Conservation (phyloP, 2,113 vertebrate genomes). For the Odocoileus virginianus region DNA sequence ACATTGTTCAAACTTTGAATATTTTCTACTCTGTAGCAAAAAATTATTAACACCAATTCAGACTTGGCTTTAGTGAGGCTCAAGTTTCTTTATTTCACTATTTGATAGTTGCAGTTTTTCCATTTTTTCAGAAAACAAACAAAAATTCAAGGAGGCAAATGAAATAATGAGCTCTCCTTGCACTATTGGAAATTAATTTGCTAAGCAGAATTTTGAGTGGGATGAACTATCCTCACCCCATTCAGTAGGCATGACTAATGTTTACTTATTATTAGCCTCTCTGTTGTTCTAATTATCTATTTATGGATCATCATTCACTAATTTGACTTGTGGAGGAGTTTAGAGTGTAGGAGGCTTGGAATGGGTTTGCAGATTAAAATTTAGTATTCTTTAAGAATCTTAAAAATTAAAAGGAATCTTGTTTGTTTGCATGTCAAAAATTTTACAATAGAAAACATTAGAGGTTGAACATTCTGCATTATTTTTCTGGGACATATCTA, state of each 20-base stretch:
- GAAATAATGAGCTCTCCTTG: neutral
- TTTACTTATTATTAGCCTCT: constrained; percentile 65
- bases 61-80: neutral
- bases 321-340: constrained; percentile 53
- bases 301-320: constrained; percentile 64
- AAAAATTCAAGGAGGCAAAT: constrained; percentile 10
- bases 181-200: constrained; percentile 54
- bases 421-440: neutral
- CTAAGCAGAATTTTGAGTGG: constrained; percentile 45
- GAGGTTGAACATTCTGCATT: neutral
- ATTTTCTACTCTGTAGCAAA: neutral
- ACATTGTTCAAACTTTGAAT: neutral
- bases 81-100: neutral
- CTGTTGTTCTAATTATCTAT: constrained; percentile 63
- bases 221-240: constrained; percentile 41
- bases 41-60: neutral
- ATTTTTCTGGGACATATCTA: neutral
- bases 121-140: constrained; percentile 8
- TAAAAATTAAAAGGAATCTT: constrained; percentile 1
- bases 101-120: neutral
- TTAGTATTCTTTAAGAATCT: neutral
- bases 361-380: neutral
- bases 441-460: neutral
- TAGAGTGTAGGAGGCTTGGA: neutral
- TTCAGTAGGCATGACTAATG: constrained; percentile 66